Evolutionary conservation across 2,113 vertebrate species (phyloP).

Genomic region (Clarias magur): DNA sequence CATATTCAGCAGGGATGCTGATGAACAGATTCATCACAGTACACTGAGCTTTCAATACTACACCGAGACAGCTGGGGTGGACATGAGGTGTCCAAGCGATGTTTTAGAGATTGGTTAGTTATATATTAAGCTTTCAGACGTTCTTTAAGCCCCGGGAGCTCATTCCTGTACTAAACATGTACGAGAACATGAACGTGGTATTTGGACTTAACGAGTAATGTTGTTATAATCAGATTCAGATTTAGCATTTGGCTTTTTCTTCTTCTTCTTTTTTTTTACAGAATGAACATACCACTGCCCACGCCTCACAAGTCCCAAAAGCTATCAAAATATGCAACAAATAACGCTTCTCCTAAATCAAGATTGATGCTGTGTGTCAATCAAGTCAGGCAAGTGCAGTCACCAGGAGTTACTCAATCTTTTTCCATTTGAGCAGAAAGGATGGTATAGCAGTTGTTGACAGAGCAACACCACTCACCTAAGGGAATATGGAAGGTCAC

Average conservation of each 20-base stretch:
- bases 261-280: background rate
- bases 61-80: background rate
- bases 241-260: background rate
- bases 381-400: background rate
- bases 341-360: background rate
- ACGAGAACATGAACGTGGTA: background rate
- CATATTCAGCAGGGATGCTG: background rate
- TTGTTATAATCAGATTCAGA: background rate
- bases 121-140: background rate
- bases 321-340: background rate
- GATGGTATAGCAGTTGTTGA: background rate
- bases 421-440: background rate
- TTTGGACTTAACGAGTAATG: background rate
- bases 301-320: background rate
- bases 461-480: background rate
- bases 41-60: background rate
- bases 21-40: slow-evolving; percentile 15
- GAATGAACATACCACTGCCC: background rate
- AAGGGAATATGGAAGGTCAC: slow-evolving; percentile 20
- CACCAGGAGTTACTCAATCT: background rate
- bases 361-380: background rate
- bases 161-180: background rate
- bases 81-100: background rate
- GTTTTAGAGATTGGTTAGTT: background rate
- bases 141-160: background rate